Base-by-base conservation (phyloP, 1,140 invertebrate species). In the Manduca sexta region DNA sequence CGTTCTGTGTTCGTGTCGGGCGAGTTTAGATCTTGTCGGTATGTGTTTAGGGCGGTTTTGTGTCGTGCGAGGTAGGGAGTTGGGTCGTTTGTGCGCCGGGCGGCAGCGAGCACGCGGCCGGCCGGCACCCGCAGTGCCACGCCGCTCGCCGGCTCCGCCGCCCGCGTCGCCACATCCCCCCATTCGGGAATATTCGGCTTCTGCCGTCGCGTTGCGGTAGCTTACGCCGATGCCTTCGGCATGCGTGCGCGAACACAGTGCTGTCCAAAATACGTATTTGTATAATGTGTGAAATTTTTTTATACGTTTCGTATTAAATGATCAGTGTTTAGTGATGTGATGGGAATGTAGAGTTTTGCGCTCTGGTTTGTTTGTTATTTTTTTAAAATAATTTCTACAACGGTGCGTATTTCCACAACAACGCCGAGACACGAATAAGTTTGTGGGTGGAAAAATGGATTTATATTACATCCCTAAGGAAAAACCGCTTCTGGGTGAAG, bases 111-210 rank as follows among this genome's bases (percentile, higher is more conserved):
- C 75, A 76, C 73, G 74, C 75, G 73, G 74, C 66, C 69, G 62
- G 67, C 63, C 59, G 64, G 64, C 55, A 60, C 45, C 74, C 74
- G 79, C 79, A 81, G 79, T 83, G 74, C 72, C 77, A 70, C 71
- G 79, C 72, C 74, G 75, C 49, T 68, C 64, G 73, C 64, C 75
- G 76, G 71, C 74, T 50, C 43, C 41, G 50, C 49, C 56, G 64
- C 67, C 38, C 74, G 76, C 60, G 57, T 68, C 43, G 18, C 34
- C 46, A 47, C 48, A 40, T 47, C 43, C 17, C 42, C 39, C 29
- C 18, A 33, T 59, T 60, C 56, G 56, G 54, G 58, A 59, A 49
- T 47, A 47, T 58, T 53, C 59, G 56, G 49, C 52, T 69, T 69
- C 62, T 64, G 66, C 44, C 67, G 64, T 60, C 60, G 68, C 70